A percentile compares a stretch with the other conserved stretches of the same genome.
Evolutionary conservation across 1,140 invertebrate species (phyloP).

Genomic region (Aphelinus atriplicis): DNA sequence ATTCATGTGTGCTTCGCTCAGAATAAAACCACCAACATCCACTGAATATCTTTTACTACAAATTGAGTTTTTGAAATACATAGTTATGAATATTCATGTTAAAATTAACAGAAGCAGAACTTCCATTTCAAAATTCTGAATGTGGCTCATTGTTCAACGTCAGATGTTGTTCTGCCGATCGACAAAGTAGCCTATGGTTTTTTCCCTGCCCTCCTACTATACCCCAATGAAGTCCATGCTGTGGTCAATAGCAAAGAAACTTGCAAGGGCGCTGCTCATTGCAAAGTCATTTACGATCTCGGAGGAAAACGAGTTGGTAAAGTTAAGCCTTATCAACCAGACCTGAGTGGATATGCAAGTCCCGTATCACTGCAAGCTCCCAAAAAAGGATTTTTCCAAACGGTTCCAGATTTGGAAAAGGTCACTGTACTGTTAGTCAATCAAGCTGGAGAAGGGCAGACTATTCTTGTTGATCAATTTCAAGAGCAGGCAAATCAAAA

Average conservation of each 20-base stretch:
- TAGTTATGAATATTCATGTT: no score
- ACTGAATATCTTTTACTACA: not conserved
- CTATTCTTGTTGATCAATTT: not conserved
- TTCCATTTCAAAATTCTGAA: not conserved
- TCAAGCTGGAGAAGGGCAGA: not conserved
- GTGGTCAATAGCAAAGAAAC: slow-evolving; percentile 1
- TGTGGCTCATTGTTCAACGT: not conserved
- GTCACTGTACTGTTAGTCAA: not conserved
- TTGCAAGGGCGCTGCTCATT: not conserved
- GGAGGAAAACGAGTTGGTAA: slow-evolving; percentile 11
- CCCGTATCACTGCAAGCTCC: not conserved
- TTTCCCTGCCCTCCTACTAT: not conserved
- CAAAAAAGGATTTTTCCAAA: not conserved
- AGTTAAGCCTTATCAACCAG: not conserved
- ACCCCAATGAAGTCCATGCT: not conserved
- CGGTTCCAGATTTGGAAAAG: not conserved
- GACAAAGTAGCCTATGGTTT: slow-evolving; percentile 2
- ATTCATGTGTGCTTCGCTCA: no score
- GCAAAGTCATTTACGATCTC: not conserved
- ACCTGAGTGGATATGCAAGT: not conserved
- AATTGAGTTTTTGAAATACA: not conserved
- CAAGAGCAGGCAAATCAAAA: not conserved
- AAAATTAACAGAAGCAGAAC: not conserved
- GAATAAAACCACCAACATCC: no score
- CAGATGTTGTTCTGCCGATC: not conserved